Conservation (phyloP, 92 coral and sea anemone species). For the Paragorgia papillata region DNA sequence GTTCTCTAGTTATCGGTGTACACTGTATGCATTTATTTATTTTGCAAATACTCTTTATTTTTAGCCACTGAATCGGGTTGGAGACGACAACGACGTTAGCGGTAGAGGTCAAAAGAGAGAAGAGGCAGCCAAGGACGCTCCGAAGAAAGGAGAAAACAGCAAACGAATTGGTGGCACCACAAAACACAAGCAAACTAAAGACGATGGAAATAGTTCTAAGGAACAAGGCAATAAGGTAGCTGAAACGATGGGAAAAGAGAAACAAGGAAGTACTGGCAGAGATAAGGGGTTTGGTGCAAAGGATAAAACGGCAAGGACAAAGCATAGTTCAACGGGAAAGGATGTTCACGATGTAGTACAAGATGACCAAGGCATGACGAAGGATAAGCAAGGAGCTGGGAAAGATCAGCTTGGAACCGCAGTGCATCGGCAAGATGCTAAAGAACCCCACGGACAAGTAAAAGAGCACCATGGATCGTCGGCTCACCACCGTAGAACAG, state of each 20-base stretch:
- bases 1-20: no score
- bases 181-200: conserved; percentile 20
- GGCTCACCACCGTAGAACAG: neutral
- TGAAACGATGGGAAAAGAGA: conserved; percentile 2
- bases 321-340: conserved; percentile 1
- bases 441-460: conserved; percentile 3
- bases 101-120: conserved; percentile 18
- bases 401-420: conserved; percentile 6
- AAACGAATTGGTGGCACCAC: neutral
- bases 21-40: no score
- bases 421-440: neutral
- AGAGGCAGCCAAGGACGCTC: neutral
- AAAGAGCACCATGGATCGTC: neutral
- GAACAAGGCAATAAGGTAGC: neutral
- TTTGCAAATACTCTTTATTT: no score
- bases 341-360: conserved; percentile 18
- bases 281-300: no score
- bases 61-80: conserved; percentile 25
- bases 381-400: conserved; percentile 6
- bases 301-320: conserved; percentile 16
- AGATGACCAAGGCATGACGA: conserved; percentile 2
- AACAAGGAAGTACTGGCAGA: neutral
- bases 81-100: conserved; percentile 3
- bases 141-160: conserved; percentile 6
- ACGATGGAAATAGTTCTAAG: conserved; percentile 22